Base-by-base conservation (phyloP, 2,888 invertebrate genomes). In the Himalopsyche japonica region DNA sequence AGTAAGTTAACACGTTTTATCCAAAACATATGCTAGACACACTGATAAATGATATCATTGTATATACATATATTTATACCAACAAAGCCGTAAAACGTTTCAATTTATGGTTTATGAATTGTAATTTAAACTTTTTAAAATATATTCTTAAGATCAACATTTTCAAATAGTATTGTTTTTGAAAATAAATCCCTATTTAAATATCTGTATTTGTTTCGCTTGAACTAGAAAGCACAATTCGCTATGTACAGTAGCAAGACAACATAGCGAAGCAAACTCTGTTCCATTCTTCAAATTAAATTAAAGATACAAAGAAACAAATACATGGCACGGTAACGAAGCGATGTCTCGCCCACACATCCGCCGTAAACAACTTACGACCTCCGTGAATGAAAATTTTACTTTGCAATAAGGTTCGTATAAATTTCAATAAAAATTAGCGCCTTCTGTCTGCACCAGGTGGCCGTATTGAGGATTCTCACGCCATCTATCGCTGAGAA, bases 341-440 rank as follows among this genome's bases (percentile, higher is more conserved):
- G 15, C 70, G 12, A 12, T 70, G 70, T 70, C 70, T 70, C 70
- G 30, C 70, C 70, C 70, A 70, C 70, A 70, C 30, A 70, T 70
- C 30, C 70, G 70, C 24, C 27, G 70, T 12, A 30, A 12, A 70
- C 20, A 77, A 77, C 34, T 77, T 64, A 64, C 80, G 64, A 37
- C 64, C 64, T 80, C 32, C 80, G 64, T 37, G 80, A 48, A 64
- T 37, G 70, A 27, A 70, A 57, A 57, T 27, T 80, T 80, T 80
- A 57, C 64, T 37, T 32, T 49, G 82, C 82, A 78, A 82, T 77
- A 30, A 48, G 48, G 78, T 76, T 24, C 47, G 78, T 43, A 78
- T 82, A 82, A 82, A 82, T 82, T 82, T 82, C 82, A 78, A 79
- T 82, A 82, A 77, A 77, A 77, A 77, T 77, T 77, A 77, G 43